Evolutionary conservation across 2,888 invertebrate genomes (phyloP).

Genomic region (Aethes cnicana): DNA sequence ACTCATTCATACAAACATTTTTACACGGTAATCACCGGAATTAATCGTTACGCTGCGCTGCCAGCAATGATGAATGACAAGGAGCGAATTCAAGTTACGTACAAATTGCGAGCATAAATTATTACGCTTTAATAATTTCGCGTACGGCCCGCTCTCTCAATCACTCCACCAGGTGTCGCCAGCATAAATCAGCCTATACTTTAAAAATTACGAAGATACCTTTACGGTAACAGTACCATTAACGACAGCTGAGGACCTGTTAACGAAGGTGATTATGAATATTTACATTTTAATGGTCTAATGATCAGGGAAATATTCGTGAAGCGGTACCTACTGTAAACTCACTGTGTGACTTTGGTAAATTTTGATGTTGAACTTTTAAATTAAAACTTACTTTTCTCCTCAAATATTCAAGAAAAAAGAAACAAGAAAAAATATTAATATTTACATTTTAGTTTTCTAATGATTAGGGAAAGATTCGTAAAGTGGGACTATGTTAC

Average conservation of each 20-base stretch:
- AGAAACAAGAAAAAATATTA: too few species aligned
- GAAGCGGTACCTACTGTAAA: too few species aligned
- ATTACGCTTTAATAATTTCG: slow-evolving; percentile 77
- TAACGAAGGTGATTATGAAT: slow-evolving; percentile 4
- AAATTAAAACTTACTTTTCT: too few species aligned
- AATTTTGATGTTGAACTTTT: too few species aligned
- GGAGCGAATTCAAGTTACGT: slow-evolving; percentile 76
- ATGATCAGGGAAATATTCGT: too few species aligned
- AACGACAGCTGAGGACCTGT: slow-evolving; percentile 3
- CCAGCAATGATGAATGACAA: slow-evolving; percentile 75
- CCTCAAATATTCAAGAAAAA: too few species aligned
- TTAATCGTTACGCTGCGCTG: slow-evolving; percentile 58
- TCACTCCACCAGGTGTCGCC: slow-evolving; percentile 72
- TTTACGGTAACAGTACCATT: slow-evolving; percentile 36
- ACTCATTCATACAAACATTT: slow-evolving; percentile 51
- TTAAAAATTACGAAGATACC: slow-evolving; percentile 64
- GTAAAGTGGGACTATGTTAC: too few species aligned
- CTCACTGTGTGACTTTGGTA: too few species aligned
- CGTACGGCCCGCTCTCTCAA: slow-evolving; percentile 67
- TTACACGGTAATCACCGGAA: slow-evolving; percentile 68
- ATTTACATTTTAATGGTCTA: neutral
- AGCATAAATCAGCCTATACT: slow-evolving; percentile 63
- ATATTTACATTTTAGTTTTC: too few species aligned
- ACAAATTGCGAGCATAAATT: slow-evolving; percentile 80
- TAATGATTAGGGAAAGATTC: too few species aligned